These are phyloP conservation scores for Timema podura DNA, from an alignment of 2,888 invertebrate species.

Conservation along the genomic window DNA sequence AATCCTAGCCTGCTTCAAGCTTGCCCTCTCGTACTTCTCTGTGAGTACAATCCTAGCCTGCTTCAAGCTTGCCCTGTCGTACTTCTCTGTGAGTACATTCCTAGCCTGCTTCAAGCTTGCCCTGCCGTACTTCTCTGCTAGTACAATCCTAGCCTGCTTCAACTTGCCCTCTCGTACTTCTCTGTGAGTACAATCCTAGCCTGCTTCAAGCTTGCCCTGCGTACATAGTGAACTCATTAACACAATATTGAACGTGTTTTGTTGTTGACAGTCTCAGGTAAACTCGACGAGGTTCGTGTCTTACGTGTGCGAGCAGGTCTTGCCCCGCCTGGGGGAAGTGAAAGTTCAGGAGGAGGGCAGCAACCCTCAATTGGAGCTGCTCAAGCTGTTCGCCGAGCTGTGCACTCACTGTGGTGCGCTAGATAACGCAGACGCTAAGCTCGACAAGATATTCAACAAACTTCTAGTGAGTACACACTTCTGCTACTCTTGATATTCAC, in stretches of 20 bases:
- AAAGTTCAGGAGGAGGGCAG: conserved; percentile 57
- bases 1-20: no score
- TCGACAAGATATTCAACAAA: conserved; percentile 46
- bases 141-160: no score
- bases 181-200: no score
- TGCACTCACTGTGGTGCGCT: conserved; percentile 70
- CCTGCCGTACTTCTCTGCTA: no score
- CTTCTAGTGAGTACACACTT: conserved; percentile 23
- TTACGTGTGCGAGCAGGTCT: conserved; percentile 79
- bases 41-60: no score
- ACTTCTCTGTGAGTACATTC: no score
- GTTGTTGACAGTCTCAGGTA: conserved; percentile 65
- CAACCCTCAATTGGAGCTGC: conserved; percentile 68
- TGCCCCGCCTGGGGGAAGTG: conserved; percentile 69
- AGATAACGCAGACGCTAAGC: conserved; percentile 68
- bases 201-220: no score
- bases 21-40: no score
- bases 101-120: no score
- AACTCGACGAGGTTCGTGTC: conserved; percentile 80
- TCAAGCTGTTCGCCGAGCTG: conserved; percentile 85
- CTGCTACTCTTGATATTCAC: neutral
- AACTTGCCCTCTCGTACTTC: no score
- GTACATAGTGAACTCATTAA: no score
- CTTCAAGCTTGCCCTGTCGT: no score
- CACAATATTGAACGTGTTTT: conserved; percentile 30